Conservation (phyloP, 2,888 invertebrate genomes). For the Diplolepis rosae region DNA sequence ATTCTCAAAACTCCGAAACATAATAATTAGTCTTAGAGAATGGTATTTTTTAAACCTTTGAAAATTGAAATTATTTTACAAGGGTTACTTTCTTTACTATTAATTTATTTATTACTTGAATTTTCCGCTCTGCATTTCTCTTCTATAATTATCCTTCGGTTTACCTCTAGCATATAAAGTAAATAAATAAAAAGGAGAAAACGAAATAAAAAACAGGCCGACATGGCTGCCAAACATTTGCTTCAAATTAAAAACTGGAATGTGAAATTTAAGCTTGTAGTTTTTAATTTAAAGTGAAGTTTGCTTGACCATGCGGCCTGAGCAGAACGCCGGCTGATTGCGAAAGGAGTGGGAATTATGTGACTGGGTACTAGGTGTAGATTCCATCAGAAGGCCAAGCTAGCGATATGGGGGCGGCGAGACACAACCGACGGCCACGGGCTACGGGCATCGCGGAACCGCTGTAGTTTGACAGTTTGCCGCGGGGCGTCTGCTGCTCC, state of each 20-base stretch:
- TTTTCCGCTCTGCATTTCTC: no score
- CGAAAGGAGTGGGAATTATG: constrained; percentile 21
- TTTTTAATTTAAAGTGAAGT: neutral
- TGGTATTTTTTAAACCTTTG: no score
- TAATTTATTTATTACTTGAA: no score
- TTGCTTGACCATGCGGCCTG: neutral
- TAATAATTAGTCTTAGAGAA: no score
- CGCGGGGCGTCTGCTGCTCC: constrained; percentile 72
- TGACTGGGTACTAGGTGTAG: constrained; percentile 17
- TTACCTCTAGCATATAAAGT: no score
- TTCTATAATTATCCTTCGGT: no score
- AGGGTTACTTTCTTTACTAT: no score
- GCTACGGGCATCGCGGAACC: constrained; percentile 66
- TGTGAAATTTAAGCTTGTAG: neutral
- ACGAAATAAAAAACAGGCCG: no score
- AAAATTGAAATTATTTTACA: no score
- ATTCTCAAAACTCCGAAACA: no score
- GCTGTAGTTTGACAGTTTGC: constrained; percentile 72
- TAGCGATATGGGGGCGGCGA: constrained; percentile 31
- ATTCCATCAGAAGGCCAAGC: constrained; percentile 31
- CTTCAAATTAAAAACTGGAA: neutral
- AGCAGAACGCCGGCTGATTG: constrained; percentile 16
- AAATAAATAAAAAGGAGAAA: no score
- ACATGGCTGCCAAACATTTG: neutral
- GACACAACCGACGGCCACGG: constrained; percentile 45